Conservation (phyloP, 1,140 invertebrate genomes). For the Scaptomyza hsui region DNA sequence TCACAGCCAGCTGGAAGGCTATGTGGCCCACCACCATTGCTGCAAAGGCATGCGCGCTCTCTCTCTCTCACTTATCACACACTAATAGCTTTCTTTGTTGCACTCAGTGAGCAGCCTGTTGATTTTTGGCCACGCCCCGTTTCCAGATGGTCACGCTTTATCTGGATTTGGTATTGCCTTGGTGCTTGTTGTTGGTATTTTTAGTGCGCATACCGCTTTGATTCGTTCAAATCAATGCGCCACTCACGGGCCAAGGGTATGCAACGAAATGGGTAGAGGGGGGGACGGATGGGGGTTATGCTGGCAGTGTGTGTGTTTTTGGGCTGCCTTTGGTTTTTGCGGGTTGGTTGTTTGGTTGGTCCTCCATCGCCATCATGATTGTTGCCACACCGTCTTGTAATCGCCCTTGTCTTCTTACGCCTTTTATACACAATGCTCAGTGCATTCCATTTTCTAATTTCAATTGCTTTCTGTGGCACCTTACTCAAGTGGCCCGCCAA, state of each 20-base stretch:
- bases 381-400: conserved; percentile 32
- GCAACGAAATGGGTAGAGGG: not conserved
- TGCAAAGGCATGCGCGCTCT: conserved; percentile 16
- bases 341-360: conserved; percentile 19
- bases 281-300: not conserved
- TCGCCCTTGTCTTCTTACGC: conserved; percentile 57
- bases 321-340: conserved; percentile 64
- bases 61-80: conserved; percentile 1
- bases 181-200: conserved; percentile 75
- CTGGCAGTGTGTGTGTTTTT: conserved; percentile 49
- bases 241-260: conserved; percentile 54
- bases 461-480: conserved; percentile 55
- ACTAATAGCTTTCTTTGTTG: conserved; percentile 6
- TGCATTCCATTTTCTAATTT: conserved; percentile 70
- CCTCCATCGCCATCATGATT: conserved; percentile 32
- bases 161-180: conserved; percentile 62
- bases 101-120: conserved; percentile 42
- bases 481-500: conserved; percentile 33
- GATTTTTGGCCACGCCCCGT: conserved; percentile 59
- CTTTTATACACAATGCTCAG: conserved; percentile 30
- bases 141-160: conserved; percentile 71
- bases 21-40: conserved; percentile 46
- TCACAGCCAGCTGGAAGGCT: conserved; percentile 68
- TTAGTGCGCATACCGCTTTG: conserved; percentile 81
- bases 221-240: conserved; percentile 81